A percentile compares a stretch with the other conserved stretches of the same genome.
phyloP scores from a whole-genome alignment of 2,888 invertebrate species.

The Andrena bucephala region DNA sequence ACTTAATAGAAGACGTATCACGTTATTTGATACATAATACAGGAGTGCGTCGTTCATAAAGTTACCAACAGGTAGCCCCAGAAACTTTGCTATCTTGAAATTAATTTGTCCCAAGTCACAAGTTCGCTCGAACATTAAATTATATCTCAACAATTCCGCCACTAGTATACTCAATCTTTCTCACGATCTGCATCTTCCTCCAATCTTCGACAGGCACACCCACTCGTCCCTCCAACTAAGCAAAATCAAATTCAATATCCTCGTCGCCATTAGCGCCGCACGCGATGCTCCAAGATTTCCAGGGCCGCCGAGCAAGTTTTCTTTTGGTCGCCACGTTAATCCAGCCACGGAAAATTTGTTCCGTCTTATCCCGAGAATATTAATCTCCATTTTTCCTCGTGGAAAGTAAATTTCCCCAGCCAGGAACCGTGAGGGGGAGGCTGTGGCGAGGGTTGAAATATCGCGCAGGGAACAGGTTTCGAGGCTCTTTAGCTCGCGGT shows the following conservation, averaged over 20 bases:
- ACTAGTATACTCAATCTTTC: background rate
- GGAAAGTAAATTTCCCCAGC: constrained; percentile 19
- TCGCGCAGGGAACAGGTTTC: constrained; percentile 5
- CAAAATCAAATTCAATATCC: background rate
- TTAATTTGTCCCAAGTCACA: too few species aligned
- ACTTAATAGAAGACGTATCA: too few species aligned
- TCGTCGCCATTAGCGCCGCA: background rate
- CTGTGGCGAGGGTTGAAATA: background rate
- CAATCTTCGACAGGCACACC: background rate
- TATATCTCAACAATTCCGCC: too few species aligned
- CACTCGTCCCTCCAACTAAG: background rate
- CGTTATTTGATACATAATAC: too few species aligned
- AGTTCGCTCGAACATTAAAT: too few species aligned
- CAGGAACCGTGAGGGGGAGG: background rate
- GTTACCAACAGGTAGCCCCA: too few species aligned
- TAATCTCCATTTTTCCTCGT: background rate
- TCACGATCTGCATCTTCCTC: background rate
- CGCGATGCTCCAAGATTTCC: background rate
- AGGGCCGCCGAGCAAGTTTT: background rate
- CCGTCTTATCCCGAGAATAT: constrained; percentile 4
- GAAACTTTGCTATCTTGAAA: too few species aligned
- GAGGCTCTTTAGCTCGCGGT: constrained; percentile 30
- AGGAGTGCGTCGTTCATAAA: too few species aligned
- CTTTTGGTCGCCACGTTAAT: background rate
- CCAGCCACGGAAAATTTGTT: constrained; percentile 12